Base-by-base conservation (phyloP, 2,797 vertebrate genomes). In the Calcarius lapponicus region DNA sequence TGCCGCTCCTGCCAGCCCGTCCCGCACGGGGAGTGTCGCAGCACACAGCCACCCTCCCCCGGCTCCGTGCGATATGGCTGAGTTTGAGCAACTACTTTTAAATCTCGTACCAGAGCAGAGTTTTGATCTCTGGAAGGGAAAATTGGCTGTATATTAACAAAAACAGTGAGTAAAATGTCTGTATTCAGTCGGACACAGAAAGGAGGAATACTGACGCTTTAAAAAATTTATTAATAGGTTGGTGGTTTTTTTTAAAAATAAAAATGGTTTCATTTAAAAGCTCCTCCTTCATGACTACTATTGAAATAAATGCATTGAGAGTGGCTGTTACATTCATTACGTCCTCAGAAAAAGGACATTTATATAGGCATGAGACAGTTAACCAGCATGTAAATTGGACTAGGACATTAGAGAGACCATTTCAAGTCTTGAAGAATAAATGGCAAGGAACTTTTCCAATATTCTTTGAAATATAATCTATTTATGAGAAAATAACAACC, bases 31-130 rank as follows among this genome's bases (percentile, higher is more conserved):
- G 7, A 16, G 6, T 2, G 17, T 38, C 17, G 9, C 38, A 7
- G 6, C 36, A 45, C 36, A 2, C 6, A 2, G 66, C 36, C 21
- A 3, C 6, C 2, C 20, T 62, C 3, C 1, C 31, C 3, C 50
- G 57, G 25, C 32, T 80, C 76, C 0, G 0, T 4, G 38, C 20
- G 34, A 5, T 10, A 7, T 0, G 1, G 84, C 47, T 0, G 2
- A 66, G 36, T 60, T n/a, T 4, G 2, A 64, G 32, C 7, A 0
- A 10, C 70, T 53, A 21, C 88, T 43, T 32, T 38, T 53, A 67
- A 61, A 71, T 57, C 42, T 12, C 62, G 38, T 66, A 13, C 10
- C 66, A 20, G 34, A 26, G n/a, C 31, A 42, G n/a, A 22, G 42
- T 69, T 82, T 73, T 61, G 24, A 25, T 43, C 31, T 85, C 75